Conservation (phyloP, 2,113 vertebrate species). For the Clarias macrocephalus region DNA sequence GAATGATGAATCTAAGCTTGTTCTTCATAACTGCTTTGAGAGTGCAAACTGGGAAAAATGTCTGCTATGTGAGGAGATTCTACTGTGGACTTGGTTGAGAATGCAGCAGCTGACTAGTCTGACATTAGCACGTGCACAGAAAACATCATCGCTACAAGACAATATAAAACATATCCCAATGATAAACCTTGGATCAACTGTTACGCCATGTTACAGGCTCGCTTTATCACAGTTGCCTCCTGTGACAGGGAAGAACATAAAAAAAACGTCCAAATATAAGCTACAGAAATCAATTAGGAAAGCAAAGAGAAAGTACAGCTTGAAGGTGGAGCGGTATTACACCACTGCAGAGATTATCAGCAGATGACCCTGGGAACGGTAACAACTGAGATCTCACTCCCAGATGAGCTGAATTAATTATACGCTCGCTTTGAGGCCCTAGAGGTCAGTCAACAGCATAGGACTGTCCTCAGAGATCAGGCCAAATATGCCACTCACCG, state of each 20-base stretch:
- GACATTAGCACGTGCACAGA: slow-evolving; percentile 13
- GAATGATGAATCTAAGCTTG: not conserved
- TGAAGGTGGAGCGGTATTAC: not conserved
- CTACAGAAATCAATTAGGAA: not conserved
- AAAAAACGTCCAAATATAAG: not conserved
- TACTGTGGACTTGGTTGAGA: not conserved
- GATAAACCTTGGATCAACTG: slow-evolving; percentile 16
- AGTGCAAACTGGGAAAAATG: not conserved
- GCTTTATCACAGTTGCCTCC: not conserved
- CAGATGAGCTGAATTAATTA: not conserved
- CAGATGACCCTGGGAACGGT: not conserved
- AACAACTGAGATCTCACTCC: not conserved
- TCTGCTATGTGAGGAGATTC: not conserved
- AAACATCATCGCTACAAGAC: not conserved
- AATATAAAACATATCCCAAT: not conserved
- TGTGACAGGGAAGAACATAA: not conserved
- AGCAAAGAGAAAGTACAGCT: not conserved
- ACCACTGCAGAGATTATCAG: slow-evolving; percentile 11
- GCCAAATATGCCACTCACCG: not conserved
- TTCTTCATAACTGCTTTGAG: not conserved
- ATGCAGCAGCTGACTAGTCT: not conserved
- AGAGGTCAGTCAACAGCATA: not conserved
- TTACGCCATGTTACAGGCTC: not conserved
- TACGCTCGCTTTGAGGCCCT: not conserved
- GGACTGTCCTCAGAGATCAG: not conserved